A percentile compares a stretch with the other conserved stretches of the same genome.
phyloP scores from a whole-genome alignment of 2,888 invertebrate species.

The Clistopyga incitator region DNA sequence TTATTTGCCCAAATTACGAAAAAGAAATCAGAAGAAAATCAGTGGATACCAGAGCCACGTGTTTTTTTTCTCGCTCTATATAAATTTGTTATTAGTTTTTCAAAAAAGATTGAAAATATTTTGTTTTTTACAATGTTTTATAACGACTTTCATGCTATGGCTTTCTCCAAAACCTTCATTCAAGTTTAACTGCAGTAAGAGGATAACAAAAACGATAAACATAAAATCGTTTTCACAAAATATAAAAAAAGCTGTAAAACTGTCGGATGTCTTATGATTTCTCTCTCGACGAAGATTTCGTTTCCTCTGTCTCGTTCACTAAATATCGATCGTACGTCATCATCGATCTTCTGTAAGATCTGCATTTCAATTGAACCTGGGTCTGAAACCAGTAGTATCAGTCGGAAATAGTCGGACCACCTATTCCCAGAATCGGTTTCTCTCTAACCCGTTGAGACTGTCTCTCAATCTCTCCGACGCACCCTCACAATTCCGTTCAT shows the following conservation, averaged over 20 bases:
- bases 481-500: conserved; percentile 48
- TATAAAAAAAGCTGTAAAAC: not conserved
- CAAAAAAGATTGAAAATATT: too few relatives aligned
- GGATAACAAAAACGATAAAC: not conserved
- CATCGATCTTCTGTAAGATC: conserved; percentile 70
- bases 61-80: too few relatives aligned
- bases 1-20: not conserved
- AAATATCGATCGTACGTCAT: conserved; percentile 54
- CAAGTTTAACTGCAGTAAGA: too few relatives aligned
- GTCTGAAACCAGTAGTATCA: conserved; percentile 9
- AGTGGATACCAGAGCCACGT: too few relatives aligned
- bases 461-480: conserved; percentile 56
- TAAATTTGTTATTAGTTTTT: too few relatives aligned
- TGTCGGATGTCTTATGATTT: conserved; percentile 1
- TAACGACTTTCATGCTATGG: too few relatives aligned
- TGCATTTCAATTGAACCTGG: conserved; percentile 67
- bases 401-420: conserved; percentile 23
- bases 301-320: not conserved
- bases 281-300: not conserved
- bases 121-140: too few relatives aligned
- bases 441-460: conserved; percentile 32
- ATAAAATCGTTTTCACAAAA: not conserved
- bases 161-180: too few relatives aligned
- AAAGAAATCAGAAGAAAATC: too few relatives aligned
- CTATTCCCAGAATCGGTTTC: conserved; percentile 42